phyloP scores from a whole-genome alignment of 2,888 invertebrate species.

The Clostera curtula region DNA sequence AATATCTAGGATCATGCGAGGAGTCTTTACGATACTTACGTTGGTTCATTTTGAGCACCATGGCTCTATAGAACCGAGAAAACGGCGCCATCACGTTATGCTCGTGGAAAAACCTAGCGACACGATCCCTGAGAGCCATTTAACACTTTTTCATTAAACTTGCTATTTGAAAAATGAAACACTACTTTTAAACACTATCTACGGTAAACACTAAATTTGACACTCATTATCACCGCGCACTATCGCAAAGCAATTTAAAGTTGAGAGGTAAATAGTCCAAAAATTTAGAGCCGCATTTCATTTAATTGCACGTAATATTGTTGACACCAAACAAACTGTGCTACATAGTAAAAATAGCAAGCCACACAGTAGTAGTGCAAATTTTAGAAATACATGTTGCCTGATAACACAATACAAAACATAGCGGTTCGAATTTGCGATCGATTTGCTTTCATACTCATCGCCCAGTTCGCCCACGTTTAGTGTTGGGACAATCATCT shows the following conservation, averaged over 20 bases:
- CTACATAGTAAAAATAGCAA: neutral
- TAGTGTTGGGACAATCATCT: too few species aligned
- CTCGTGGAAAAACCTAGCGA: constrained; percentile 39
- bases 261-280: constrained; percentile 15
- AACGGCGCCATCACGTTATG: constrained; percentile 59
- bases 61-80: constrained; percentile 58
- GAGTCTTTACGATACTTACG: constrained; percentile 48
- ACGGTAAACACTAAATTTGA: constrained; percentile 65
- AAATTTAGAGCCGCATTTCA: too few species aligned
- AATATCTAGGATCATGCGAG: too few species aligned
- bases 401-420: constrained; percentile 59
- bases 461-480: constrained; percentile 12
- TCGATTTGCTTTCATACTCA: constrained; percentile 20
- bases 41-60: constrained; percentile 68
- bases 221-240: constrained; percentile 66
- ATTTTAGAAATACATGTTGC: constrained; percentile 38
- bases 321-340: too few species aligned
- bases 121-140: constrained; percentile 43
- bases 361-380: constrained; percentile 1
- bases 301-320: too few species aligned
- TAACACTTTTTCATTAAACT: constrained; percentile 15
- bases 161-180: constrained; percentile 22
- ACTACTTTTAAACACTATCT: constrained; percentile 43
- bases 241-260: constrained; percentile 22
- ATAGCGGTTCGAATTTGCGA: constrained; percentile 38